These are phyloP conservation scores for Marasmarcha lunaedactyla DNA, from an alignment of 2,888 invertebrate species.

Conservation along the genomic window DNA sequence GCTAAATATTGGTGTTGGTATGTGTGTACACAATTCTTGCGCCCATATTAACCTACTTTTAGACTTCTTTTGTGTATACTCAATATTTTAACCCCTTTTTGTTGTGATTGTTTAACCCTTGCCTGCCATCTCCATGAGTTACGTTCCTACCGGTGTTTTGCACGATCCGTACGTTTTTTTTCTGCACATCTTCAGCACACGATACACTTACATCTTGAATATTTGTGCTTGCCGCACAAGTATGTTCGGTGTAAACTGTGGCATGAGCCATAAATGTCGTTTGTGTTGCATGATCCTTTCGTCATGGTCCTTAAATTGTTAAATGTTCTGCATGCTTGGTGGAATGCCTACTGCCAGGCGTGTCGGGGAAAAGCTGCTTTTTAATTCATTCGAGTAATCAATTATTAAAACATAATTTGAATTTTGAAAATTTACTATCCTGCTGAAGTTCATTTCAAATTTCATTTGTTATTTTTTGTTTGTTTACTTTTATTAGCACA, in stretches of 20 bases:
- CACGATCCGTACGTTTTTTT: conserved; percentile 58
- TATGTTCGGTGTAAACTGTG: conserved; percentile 47
- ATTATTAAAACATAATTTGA: too few species aligned
- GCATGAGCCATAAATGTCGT: conserved; percentile 66
- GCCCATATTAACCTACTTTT: too few species aligned
- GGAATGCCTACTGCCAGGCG: conserved; percentile 58
- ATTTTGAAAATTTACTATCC: conserved; percentile 26
- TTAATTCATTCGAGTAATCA: conserved; percentile 24
- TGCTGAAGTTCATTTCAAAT: too few species aligned
- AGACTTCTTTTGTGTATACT: too few species aligned
- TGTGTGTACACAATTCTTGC: too few species aligned
- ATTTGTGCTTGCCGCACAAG: conserved; percentile 63
- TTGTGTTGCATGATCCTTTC: conserved; percentile 64
- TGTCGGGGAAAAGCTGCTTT: conserved; percentile 55
- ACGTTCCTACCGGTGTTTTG: conserved; percentile 50
- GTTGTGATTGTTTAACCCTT: conserved; percentile 49
- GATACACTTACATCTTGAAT: conserved; percentile 46
- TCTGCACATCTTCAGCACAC: conserved; percentile 60
- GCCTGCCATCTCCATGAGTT: conserved; percentile 56
- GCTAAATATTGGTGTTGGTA: too few species aligned
- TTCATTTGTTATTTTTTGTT: too few species aligned
- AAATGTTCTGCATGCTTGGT: conserved; percentile 55
- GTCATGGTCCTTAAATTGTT: conserved; percentile 42
- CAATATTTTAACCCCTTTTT: conserved; percentile 23
- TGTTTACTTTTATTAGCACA: conserved; percentile 7